phyloP scores from a whole-genome alignment of 2,888 invertebrate species.

The Parasteatoda lunata region DNA sequence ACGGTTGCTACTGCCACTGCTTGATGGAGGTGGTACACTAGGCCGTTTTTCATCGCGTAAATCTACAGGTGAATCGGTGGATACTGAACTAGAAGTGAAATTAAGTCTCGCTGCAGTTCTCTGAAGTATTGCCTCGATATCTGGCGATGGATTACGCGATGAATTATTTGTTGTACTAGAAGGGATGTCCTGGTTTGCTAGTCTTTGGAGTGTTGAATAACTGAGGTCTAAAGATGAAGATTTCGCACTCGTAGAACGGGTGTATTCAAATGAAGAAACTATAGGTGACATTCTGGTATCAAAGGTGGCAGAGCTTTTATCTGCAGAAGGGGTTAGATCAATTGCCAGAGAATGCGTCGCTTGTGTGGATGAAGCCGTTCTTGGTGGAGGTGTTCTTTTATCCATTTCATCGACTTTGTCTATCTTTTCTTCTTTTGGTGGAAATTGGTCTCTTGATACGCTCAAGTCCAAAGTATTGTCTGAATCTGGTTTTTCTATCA shows the following conservation, averaged over 20 bases:
- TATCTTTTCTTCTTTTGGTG: slow-evolving; percentile 38
- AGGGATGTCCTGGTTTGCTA: slow-evolving; percentile 26
- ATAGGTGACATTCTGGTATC: slow-evolving; percentile 23
- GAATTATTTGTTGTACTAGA: slow-evolving; percentile 17
- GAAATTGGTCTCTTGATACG: slow-evolving; percentile 74
- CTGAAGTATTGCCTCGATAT: slow-evolving; percentile 43
- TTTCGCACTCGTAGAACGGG: slow-evolving; percentile 7
- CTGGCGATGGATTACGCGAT: slow-evolving; percentile 27
- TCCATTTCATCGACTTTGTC: slow-evolving; percentile 46
- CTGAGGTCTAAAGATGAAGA: slow-evolving; percentile 52
- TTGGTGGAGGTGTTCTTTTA: slow-evolving; percentile 29
- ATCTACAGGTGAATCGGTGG: slow-evolving; percentile 48
- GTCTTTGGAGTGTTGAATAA: slow-evolving; percentile 49
- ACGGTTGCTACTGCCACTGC: slow-evolving; percentile 74
- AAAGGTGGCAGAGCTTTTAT: slow-evolving; percentile 29
- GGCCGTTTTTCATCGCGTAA: slow-evolving; percentile 45
- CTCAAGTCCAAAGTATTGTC: slow-evolving; percentile 80
- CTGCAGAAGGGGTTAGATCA: slow-evolving; percentile 45
- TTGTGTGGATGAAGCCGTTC: slow-evolving; percentile 43
- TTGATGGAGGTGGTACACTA: slow-evolving; percentile 9
- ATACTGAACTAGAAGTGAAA: slow-evolving; percentile 7
- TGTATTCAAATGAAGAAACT: slow-evolving; percentile 23
- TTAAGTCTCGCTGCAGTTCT: slow-evolving; percentile 24
- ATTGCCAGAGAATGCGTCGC: slow-evolving; percentile 28
- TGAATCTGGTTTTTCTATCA: slow-evolving; percentile 63